Evolutionary conservation across 2,113 vertebrate genomes (phyloP), one percentile per base, ranked within the genome.

Genomic region (Lophius piscatorius): DNA sequence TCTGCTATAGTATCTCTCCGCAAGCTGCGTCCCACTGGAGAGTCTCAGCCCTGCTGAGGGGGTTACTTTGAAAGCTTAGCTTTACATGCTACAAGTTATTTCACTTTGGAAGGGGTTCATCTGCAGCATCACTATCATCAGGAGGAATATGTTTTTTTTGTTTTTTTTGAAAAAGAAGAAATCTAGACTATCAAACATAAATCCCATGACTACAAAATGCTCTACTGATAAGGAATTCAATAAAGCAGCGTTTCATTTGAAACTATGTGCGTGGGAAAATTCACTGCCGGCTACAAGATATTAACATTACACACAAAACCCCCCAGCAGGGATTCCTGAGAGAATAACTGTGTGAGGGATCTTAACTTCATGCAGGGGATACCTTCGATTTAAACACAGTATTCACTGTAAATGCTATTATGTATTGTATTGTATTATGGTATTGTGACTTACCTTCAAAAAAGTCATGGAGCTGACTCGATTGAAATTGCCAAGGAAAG

Each of bases 41-140:
- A 21, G 6, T n/a, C n/a, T n/a, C 42, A 22, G 42, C 14, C 46
- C 20, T 52, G 31, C 31, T 51, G 17, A 38, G 38, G 17, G 44
- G 3, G 48, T 33, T 24, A 24, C 23, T 55, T 54, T 71, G 42
- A 57, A 36, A 42, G 23, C n/a, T 12, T 58, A 5, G 13, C 50
- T 58, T 50, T 50, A 71, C 45, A 56, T 16, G 38, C 23, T 38
- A 38, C 28, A 14, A 63, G 36, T 51, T 46, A 17, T n/a, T n/a
- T n/a, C n/a, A n/a, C 7, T 40, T 52, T 58, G 31, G 33, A 45
- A 39, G 12, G 18, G 11, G 4, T 60, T 59, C 21, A 46, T 2
- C 22, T 12, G 34, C 12, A 40, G 46, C 14, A 56, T 28, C 0
- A 1, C 20, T 35, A 6, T 33, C 35, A 13, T 28, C 21, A 28